Evolutionary conservation across 2,113 vertebrate genomes (phyloP), one percentile per base, ranked within the genome.

Genomic region (Athene noctua): DNA sequence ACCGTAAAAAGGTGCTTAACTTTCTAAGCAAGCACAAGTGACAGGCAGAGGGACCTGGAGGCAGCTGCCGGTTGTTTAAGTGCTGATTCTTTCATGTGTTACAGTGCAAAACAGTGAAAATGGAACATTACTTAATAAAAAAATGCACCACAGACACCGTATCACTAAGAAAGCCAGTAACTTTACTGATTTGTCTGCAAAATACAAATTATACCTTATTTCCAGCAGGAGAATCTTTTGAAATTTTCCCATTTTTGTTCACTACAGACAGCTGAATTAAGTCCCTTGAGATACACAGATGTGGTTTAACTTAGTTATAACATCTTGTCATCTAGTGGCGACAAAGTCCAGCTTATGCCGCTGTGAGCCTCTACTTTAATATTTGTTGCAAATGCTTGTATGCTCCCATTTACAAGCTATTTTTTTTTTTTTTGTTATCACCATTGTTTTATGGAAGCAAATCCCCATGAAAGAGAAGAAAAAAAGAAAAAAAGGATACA

Each of bases 291-390:
- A 99, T 99, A 99, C 98, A 99, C 98, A 99, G 98, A 99, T 99
- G 98, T 99, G 98, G 98, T 98, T 99, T 98, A 98, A 99, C 98
- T 99, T 98, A 99, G 98, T 99, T 99, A 98, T 98, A 98, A 99
- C 99, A 99, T 99, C 98, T 99, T 99, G 98, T 99, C 98, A 99
- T 99, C 98, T 99, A 99, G 98, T 99, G 99, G 99, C 99, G 99
- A 99, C 99, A 99, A 99, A 99, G 99, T 99, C 99, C 99, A 99
- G 99, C 99, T 99, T 99, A 99, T 99, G 99, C 99, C 99, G 98
- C 99, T 99, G 98, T 99, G 99, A 99, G 98, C 99, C 98, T 99
- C 97, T 98, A 98, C 98, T 98, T 98, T 98, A 98, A 97, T 98
- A 98, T 98, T 98, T 98, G 98, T 98, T 98, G 98, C 98, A 98